Percentiles rank a stretch among this genome's conserved stretches.
Evolutionary conservation across 1,140 invertebrate species (phyloP).

Genomic region (Diabrotica virgifera): DNA sequence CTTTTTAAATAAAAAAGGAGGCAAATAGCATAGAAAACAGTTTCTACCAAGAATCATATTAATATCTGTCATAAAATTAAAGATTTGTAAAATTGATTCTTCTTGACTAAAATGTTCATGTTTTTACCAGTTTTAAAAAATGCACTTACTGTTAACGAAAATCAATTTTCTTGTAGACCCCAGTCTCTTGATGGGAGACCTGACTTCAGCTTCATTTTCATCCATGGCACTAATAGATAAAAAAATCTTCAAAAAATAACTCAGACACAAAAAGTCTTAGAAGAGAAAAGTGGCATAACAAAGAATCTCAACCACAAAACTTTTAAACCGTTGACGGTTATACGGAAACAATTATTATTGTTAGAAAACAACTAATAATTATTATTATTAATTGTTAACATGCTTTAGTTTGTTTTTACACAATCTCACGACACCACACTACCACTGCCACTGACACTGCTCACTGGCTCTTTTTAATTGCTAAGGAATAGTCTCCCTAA

Average conservation of each 20-base stretch:
- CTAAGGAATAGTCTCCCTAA: background rate
- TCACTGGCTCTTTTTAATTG: background rate
- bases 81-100: no score
- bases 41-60: no score
- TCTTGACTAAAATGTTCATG: no score
- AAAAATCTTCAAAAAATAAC: background rate
- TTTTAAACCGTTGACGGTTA: background rate
- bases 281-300: background rate
- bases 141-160: conserved; percentile 73
- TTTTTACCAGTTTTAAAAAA: background rate
- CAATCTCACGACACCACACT: background rate
- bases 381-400: background rate
- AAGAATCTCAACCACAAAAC: background rate
- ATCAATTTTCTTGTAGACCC: conserved; percentile 75
- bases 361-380: background rate
- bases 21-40: no score
- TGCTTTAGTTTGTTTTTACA: background rate
- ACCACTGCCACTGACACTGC: background rate
- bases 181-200: conserved; percentile 72
- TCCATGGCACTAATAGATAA: conserved; percentile 52
- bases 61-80: no score
- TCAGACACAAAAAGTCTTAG: no score
- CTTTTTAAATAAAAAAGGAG: no score
- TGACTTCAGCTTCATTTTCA: conserved; percentile 66
- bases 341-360: background rate